Evolutionary conservation across 2,797 vertebrate genomes (phyloP).

Genomic region (Stomatorhinus walkeri): DNA sequence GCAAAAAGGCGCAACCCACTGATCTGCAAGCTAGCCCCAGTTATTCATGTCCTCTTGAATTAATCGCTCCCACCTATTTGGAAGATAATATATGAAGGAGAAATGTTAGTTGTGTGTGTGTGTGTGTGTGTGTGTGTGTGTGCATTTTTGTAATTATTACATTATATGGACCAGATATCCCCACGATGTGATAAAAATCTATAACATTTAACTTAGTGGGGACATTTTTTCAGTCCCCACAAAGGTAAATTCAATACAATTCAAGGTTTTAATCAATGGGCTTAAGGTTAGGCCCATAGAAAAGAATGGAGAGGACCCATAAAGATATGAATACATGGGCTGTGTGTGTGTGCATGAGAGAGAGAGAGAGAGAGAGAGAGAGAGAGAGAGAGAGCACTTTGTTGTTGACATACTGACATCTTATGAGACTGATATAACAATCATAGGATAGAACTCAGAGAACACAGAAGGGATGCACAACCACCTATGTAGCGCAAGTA

Average conservation of each 20-base stretch:
- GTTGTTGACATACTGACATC: not conserved
- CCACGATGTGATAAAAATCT: not conserved
- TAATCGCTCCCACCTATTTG: not conserved
- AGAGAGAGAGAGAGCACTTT: not conserved
- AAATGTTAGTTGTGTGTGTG: not conserved
- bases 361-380: not conserved
- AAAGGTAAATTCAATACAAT: not conserved
- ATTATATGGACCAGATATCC: not conserved
- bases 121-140: too few relatives aligned
- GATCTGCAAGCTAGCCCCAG: not conserved
- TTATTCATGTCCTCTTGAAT: not conserved
- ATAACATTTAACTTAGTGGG: not conserved
- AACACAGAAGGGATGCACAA: not conserved
- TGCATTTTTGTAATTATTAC: not conserved
- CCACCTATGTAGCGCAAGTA: not conserved
- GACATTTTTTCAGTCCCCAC: not conserved
- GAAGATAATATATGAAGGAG: not conserved
- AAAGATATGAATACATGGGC: not conserved
- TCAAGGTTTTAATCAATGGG: not conserved
- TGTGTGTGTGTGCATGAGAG: not conserved
- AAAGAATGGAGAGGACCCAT: not conserved
- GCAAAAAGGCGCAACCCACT: not conserved
- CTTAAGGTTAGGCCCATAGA: not conserved
- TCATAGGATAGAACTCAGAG: not conserved
- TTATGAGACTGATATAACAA: not conserved